Conservation (phyloP, 2,888 invertebrate genomes). For the Seira sanloemensis region DNA sequence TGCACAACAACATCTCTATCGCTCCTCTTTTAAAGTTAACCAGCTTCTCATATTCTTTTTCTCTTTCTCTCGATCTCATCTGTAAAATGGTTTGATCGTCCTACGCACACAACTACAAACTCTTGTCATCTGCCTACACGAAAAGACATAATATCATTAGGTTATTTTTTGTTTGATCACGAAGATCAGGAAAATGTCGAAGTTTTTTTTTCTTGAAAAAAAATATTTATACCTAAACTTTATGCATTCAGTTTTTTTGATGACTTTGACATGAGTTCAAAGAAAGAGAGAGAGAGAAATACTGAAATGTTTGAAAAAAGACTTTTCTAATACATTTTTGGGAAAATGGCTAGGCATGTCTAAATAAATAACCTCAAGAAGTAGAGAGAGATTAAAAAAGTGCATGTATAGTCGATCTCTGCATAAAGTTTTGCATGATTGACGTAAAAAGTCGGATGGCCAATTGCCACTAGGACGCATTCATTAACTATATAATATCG, state of each 20-base stretch:
- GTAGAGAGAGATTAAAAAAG: background rate
- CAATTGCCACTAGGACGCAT: conserved; percentile 28
- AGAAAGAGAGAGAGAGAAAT: too few relatives aligned
- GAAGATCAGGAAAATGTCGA: conserved; percentile 43
- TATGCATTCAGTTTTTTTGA: too few relatives aligned
- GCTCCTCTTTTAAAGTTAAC: too few relatives aligned
- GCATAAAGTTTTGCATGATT: conserved; percentile 21
- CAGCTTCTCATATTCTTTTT: too few relatives aligned
- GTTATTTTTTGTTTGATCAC: conserved; percentile 35
- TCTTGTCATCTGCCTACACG: conserved; percentile 58
- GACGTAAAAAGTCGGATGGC: conserved; percentile 33
- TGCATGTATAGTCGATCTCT: too few relatives aligned
- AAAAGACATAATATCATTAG: background rate
- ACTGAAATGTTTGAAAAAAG: background rate
- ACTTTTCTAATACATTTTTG: background rate
- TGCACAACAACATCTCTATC: too few relatives aligned
- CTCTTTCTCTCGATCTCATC: conserved; percentile 18
- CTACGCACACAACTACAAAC: conserved; percentile 22
- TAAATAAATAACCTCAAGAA: background rate
- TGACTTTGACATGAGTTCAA: too few relatives aligned
- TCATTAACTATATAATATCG: background rate
- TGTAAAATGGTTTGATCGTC: too few relatives aligned
- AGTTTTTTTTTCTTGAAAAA: conserved; percentile 16
- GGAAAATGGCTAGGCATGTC: background rate
- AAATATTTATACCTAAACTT: too few relatives aligned